Conservation (phyloP, 1,140 invertebrate species). For the Paralvinella palmiformis region DNA sequence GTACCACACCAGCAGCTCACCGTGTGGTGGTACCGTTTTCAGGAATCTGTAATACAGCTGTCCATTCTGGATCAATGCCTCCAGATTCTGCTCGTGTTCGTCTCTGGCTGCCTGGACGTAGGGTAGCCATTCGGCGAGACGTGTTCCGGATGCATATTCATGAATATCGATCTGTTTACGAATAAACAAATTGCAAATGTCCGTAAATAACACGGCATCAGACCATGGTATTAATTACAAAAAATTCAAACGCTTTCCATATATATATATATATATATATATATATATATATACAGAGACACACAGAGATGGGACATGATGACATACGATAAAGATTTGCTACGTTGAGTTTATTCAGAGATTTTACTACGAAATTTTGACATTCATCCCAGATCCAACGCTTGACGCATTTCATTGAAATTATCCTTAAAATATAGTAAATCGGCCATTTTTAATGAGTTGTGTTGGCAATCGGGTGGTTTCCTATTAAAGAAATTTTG, state of each 20-base stretch:
- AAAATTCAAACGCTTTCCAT: not conserved
- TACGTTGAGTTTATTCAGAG: no score
- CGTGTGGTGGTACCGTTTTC: conserved; percentile 35
- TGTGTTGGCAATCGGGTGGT: not conserved
- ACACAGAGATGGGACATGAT: no score
- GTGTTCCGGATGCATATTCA: conserved; percentile 22
- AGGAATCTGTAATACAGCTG: conserved; percentile 48
- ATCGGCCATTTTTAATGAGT: not conserved
- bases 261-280: not conserved
- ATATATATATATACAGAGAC: not conserved
- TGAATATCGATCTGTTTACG: conserved; percentile 30
- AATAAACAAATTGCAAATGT: not conserved
- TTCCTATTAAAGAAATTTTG: no score
- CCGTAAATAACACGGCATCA: not conserved
- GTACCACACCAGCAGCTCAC: conserved; percentile 51
- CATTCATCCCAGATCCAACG: no score
- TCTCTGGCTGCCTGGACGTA: conserved; percentile 43
- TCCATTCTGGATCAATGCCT: conserved; percentile 46
- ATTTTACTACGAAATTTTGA: no score
- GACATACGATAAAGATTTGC: no score
- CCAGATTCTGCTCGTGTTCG: conserved; percentile 51
- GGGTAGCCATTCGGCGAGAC: conserved; percentile 39
- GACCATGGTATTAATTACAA: not conserved
- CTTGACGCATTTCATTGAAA: no score
- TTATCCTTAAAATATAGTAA: not conserved